Percentiles rank a stretch among this genome's conserved stretches.
Evolutionary conservation across 64 coral and sea anemone species (phyloP).

Genomic region (Porites lutea): DNA sequence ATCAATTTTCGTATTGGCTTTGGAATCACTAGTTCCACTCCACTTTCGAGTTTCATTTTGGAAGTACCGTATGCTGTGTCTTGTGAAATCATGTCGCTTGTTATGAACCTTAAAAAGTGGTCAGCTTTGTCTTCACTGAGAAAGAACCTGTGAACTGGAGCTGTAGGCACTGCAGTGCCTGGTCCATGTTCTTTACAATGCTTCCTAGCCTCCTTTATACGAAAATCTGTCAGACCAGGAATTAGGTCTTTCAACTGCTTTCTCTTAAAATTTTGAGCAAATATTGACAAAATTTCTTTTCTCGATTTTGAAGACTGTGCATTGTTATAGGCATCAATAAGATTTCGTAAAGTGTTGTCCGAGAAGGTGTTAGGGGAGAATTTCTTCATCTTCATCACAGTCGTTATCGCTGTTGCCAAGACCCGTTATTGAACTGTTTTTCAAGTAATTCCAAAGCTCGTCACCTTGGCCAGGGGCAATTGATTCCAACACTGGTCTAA

Average conservation of each 20-base stretch:
- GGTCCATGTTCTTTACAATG: constrained; percentile 2
- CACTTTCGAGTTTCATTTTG: constrained; percentile 58
- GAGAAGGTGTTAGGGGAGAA: constrained; percentile 23
- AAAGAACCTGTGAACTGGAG: neutral
- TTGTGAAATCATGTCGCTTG: constrained; percentile 42
- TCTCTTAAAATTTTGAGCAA: constrained; percentile 26
- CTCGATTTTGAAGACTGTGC: constrained; percentile 54
- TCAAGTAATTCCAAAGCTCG: constrained; percentile 42
- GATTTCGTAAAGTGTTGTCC: constrained; percentile 42
- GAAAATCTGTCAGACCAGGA: constrained; percentile 16
- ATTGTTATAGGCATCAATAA: constrained; percentile 51
- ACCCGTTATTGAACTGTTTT: constrained; percentile 41
- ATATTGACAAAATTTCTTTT: constrained; percentile 50
- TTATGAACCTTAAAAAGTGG: constrained; percentile 66
- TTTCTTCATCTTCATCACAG: constrained; percentile 38
- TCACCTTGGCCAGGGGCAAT: constrained; percentile 41
- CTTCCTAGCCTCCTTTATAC: constrained; percentile 14
- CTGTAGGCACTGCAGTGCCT: neutral
- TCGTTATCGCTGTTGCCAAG: constrained; percentile 37
- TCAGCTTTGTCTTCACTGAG: constrained; percentile 26
- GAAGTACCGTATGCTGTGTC: constrained; percentile 72
- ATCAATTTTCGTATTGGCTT: no score
- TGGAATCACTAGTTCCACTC: constrained; percentile 22
- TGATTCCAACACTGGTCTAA: constrained; percentile 43
- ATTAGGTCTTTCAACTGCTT: constrained; percentile 23